Evolutionary conservation across 2,888 invertebrate species (phyloP), one percentile per base, ranked within the genome.

Genomic region (Hemithea aestivaria): DNA sequence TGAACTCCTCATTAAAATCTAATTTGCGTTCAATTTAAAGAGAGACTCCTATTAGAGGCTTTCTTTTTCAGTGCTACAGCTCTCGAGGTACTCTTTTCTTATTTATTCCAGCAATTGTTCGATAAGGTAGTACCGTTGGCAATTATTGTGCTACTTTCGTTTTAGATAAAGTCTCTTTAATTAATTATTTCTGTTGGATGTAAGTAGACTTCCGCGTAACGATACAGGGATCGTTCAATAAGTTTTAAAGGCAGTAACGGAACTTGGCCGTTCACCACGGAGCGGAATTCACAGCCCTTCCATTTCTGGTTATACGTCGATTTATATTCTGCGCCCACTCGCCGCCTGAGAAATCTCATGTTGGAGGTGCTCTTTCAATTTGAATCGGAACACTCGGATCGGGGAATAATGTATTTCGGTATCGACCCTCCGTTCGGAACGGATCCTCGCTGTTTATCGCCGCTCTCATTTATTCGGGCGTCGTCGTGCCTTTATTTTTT

Each of bases 291-390:
- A 73, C 77, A 78, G 78, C 74, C 77, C 78, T 83, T 80, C 79
- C 75, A 80, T 80, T 81, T 78, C 82, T 81, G 78, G 83, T 84
- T 87, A 87, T 87, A 78, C 78, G 83, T 73, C 84, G 83, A 87
- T 87, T 85, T 87, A 87, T 87, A 85, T 87, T 87, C 85, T 77
- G 81, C 76, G 79, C 84, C 83, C 82, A 84, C 83, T 84, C 84
- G 81, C 83, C 80, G 84, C 72, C 85, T 80, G 78, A 85, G 83
- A 84, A 85, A 87, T 87, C 85, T 87, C 82, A 81, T 84, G 87
- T 85, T 80, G 81, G 78, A 82, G 84, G 84, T 84, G 87, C 87
- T 87, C 87, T 87, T 87, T 87, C 87, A 85, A 87, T 87, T 87
- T 87, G 85, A 87, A 87, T 84, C 85, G 85, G 84, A 85, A 85